These are phyloP conservation scores for Malurus melanocephalus DNA, from an alignment of 2,113 vertebrate genomes.

Conservation along the genomic window DNA sequence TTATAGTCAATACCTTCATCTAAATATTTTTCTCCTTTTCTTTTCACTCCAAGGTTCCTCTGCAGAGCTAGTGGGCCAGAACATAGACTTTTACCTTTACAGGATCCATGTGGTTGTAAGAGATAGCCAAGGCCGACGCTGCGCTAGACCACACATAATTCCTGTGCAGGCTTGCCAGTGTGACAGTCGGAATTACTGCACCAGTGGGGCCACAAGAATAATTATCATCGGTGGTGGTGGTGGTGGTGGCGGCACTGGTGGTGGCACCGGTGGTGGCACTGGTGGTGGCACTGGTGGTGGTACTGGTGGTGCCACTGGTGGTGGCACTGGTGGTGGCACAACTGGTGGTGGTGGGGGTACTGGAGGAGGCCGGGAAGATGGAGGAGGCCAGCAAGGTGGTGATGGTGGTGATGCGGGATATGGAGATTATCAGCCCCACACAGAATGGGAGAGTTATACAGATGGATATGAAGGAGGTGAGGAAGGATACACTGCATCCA, in stretches of 20 bases:
- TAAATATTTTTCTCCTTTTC: neutral
- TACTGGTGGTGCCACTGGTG: neutral
- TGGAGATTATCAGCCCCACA: neutral
- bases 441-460: neutral
- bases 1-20: neutral
- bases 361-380: neutral
- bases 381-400: neutral
- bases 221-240: neutral
- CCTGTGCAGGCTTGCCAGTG: slow-evolving; percentile 63
- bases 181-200: slow-evolving; percentile 42
- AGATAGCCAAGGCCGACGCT: slow-evolving; percentile 47
- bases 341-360: neutral
- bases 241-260: no score
- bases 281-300: neutral
- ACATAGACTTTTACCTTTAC: slow-evolving; percentile 41
- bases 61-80: slow-evolving; percentile 36
- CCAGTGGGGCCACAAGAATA: slow-evolving; percentile 19
- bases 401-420: neutral
- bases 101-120: slow-evolving; percentile 14
- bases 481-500: rapidly evolving
- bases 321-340: neutral
- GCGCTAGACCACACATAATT: slow-evolving; percentile 35
- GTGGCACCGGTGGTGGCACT: rapidly evolving
- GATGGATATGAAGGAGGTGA: rapidly evolving
- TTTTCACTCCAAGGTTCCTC: neutral